Base-by-base conservation (phyloP, 2,113 vertebrate species). In the Centropus bengalensis region DNA sequence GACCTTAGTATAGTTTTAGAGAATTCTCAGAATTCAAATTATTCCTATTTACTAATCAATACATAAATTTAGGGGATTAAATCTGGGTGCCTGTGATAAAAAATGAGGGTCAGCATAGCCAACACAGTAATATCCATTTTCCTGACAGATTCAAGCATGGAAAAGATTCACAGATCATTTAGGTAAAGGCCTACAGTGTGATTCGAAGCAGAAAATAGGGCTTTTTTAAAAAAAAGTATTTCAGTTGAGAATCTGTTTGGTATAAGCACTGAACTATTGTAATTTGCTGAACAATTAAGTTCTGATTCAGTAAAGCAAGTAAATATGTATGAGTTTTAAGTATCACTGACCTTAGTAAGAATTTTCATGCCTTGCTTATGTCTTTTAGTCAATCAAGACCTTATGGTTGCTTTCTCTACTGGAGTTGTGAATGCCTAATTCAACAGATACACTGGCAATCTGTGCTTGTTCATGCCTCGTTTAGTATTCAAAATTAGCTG, bases 251-350 rank as follows among this genome's bases (percentile, higher is more conserved):
- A 45, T 45, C 44, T 45, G 44, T 19, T 58, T 89, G 67, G 5
- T 75, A 28, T 67, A 90, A 90, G 59, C 28, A 70, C 33, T 13
- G 49, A 86, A 33, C 24, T 77, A 19, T 60, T 86, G 36, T n/a
- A 88, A 81, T 91, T 90, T 93, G 44, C 52, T 42, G 68, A 83
- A 58, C 30, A 90, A 68, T 86, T 83, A 88, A 93, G 49, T 38
- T 78, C 23, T 54, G 66, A 84, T 83, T 90, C 60, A 86, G 26
- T 66, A 42, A 63, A 94, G 22, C 40, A 23, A 45, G 9, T 33
- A 84, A 87, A 30, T 51, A 30, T 1, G 0, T 51, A 32, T 55
- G 32, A 76, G 20, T 74, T 81, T 75, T 59, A 71, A 74, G 84
- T 71, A 76, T 36, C 23, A 27, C 27, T 75, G 52, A 96, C 88